Percentiles rank a stretch among this genome's conserved stretches.
These are phyloP conservation scores for Tipula helvola DNA, from an alignment of 2,888 invertebrate genomes.

Conservation along the genomic window DNA sequence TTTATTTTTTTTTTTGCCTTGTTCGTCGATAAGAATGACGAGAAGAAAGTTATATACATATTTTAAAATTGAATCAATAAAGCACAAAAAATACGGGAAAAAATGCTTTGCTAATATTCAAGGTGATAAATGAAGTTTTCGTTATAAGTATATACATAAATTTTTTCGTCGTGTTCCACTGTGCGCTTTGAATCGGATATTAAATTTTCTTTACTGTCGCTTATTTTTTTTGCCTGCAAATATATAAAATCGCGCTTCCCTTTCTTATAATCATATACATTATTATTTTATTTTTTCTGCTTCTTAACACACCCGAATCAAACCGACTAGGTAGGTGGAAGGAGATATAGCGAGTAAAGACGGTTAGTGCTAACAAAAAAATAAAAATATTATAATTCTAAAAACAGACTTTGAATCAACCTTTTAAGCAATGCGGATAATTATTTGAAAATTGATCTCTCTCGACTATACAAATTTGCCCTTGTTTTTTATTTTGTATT, in stretches of 20 bases:
- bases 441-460: neutral
- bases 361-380: neutral
- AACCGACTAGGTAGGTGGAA: neutral
- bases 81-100: neutral
- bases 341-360: neutral
- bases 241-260: neutral
- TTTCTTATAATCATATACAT: neutral
- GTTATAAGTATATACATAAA: neutral
- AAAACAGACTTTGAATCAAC: neutral
- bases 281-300: neutral
- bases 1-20: neutral
- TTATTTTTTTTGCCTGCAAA: neutral
- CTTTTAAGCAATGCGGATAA: neutral
- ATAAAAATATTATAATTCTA: neutral
- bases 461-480: neutral
- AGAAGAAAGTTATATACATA: neutral
- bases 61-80: neutral
- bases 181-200: neutral
- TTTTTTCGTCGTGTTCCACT: neutral
- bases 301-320: neutral
- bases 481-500: neutral
- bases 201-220: neutral
- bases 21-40: neutral
- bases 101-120: neutral
- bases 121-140: slow-evolving; percentile 4